Evolutionary conservation across 2,797 vertebrate species (phyloP).

Genomic region (Notolabrus celidotus): DNA sequence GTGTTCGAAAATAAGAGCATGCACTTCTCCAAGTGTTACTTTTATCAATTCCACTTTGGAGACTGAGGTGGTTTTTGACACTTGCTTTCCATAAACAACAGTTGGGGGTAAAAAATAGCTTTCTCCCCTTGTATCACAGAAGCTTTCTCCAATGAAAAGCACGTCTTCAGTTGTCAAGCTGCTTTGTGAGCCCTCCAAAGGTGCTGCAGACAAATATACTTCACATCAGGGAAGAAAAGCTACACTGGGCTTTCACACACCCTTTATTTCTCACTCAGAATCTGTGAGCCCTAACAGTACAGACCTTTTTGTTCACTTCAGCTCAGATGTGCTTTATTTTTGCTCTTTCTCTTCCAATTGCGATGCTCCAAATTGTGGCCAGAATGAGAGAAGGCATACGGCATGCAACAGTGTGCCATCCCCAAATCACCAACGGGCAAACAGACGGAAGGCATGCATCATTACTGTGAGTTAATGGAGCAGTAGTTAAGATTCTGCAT

Average conservation of each 20-base stretch:
- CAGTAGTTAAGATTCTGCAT: constrained; percentile 61
- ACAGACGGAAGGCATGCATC: constrained; percentile 68
- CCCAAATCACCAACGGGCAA: constrained; percentile 61
- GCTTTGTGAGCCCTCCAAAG: constrained; percentile 59
- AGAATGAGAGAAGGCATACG: constrained; percentile 45
- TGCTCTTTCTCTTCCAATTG: constrained; percentile 19
- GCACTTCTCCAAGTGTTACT: constrained; percentile 57
- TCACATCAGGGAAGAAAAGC: constrained; percentile 29
- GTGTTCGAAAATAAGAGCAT: constrained; percentile 57
- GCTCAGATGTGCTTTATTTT: constrained; percentile 29
- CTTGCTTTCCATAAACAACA: constrained; percentile 71
- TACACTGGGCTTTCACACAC: constrained; percentile 27
- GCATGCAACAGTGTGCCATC: constrained; percentile 63
- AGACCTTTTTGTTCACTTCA: constrained; percentile 37
- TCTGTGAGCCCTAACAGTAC: constrained; percentile 29
- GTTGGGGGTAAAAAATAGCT: constrained; percentile 60
- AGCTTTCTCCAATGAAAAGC: constrained; percentile 64
- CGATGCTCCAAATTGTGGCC: constrained; percentile 24
- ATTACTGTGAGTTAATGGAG: constrained; percentile 71
- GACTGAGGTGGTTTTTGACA: constrained; percentile 65
- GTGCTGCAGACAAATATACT: constrained; percentile 64
- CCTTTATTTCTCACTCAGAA: constrained; percentile 14
- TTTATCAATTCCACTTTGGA: constrained; percentile 69
- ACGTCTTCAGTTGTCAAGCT: constrained; percentile 63
- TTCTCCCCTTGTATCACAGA: constrained; percentile 52